These are phyloP conservation scores for Balearica regulorum DNA, from an alignment of 2,797 vertebrate genomes.

Conservation along the genomic window DNA sequence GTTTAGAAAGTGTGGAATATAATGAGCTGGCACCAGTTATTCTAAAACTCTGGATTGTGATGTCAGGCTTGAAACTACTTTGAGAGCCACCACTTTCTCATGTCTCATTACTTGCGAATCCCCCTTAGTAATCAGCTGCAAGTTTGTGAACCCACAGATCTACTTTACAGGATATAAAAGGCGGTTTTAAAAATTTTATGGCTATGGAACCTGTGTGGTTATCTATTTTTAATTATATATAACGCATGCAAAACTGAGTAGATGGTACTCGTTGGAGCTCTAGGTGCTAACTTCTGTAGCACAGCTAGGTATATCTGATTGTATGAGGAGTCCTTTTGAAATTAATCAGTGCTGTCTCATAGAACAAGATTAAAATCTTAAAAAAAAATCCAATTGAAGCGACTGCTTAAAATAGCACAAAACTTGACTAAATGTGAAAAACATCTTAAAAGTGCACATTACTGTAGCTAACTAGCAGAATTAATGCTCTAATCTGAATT, in stretches of 20 bases:
- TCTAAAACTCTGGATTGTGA: background rate
- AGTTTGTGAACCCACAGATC: background rate
- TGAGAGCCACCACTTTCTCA: background rate
- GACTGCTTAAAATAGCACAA: background rate
- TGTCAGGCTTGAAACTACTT: background rate
- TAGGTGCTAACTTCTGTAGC: background rate
- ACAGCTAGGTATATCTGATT: background rate
- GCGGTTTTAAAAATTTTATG: background rate
- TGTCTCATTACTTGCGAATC: background rate
- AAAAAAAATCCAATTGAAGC: background rate
- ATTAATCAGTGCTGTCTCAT: background rate
- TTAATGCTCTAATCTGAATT: background rate
- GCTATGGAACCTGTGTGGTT: background rate
- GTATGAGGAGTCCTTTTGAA: background rate
- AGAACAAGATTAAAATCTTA: background rate
- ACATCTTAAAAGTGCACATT: background rate
- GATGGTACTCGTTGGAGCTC: background rate
- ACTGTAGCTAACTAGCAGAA: background rate
- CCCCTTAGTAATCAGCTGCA: background rate
- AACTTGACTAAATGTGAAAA: background rate
- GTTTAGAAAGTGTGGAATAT: background rate
- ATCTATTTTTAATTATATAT: background rate
- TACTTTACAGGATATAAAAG: background rate
- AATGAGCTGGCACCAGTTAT: background rate
- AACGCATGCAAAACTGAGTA: background rate